Conservation (phyloP, 2,888 invertebrate species). For the Troides helena region DNA sequence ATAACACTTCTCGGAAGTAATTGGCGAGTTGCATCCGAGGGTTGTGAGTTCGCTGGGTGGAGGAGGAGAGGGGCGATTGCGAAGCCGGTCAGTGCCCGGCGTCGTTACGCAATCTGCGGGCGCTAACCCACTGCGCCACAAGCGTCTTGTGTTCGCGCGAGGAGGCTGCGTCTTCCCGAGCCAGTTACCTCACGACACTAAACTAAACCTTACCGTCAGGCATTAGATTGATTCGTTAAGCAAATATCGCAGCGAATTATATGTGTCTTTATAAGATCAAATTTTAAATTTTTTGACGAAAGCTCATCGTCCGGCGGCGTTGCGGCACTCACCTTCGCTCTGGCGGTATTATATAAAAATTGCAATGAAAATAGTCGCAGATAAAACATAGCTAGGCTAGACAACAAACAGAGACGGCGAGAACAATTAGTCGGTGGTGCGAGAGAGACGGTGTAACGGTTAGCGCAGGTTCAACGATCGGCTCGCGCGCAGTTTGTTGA, state of each 20-base stretch:
- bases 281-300: background rate
- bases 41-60: background rate
- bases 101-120: constrained; percentile 38
- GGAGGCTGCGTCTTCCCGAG: no score
- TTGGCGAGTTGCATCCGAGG: background rate
- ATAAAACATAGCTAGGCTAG: constrained; percentile 52
- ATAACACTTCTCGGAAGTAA: background rate
- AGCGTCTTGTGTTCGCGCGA: no score
- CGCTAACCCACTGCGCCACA: constrained; percentile 1
- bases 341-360: constrained; percentile 12
- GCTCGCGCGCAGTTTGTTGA: constrained; percentile 78
- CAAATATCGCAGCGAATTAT: background rate
- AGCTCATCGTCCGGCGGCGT: background rate
- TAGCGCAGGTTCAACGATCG: constrained; percentile 77
- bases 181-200: no score
- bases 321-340: background rate
- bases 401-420: constrained; percentile 45
- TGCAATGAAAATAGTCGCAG: constrained; percentile 56
- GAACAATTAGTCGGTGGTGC: constrained; percentile 36
- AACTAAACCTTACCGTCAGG: constrained; percentile 9
- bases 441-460: constrained; percentile 60
- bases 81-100: constrained; percentile 29
- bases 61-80: background rate
- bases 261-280: background rate
- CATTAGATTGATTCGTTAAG: background rate